Conservation (phyloP, 2,888 invertebrate genomes). For the Standfussiana lucernea region DNA sequence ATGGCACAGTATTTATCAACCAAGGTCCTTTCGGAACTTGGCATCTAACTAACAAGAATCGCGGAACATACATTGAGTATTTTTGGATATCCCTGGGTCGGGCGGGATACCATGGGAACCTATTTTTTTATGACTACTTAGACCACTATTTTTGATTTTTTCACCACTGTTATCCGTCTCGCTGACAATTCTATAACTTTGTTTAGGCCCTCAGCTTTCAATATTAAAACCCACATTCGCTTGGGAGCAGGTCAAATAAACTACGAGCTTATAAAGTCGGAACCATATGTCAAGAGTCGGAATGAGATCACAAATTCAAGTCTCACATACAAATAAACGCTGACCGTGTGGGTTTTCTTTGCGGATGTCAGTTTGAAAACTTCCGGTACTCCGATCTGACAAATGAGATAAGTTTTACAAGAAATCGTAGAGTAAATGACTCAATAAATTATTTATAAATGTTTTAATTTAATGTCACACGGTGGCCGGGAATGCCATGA, state of each 20-base stretch:
- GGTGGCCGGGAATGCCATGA: neutral
- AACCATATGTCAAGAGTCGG: neutral
- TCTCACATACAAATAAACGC: constrained; percentile 28
- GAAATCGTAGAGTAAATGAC: constrained; percentile 30
- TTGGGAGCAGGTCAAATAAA: neutral
- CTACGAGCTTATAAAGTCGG: neutral
- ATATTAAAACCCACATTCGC: neutral
- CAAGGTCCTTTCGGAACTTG: too few species aligned
- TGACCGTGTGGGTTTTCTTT: constrained; percentile 40
- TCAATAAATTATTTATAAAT: neutral
- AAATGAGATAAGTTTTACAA: constrained; percentile 3
- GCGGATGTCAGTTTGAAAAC: constrained; percentile 27
- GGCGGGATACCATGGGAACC: too few species aligned
- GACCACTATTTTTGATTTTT: too few species aligned
- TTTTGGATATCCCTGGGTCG: too few species aligned
- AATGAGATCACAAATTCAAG: constrained; percentile 34
- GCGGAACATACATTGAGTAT: too few species aligned
- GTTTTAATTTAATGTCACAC: neutral
- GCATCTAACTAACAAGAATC: too few species aligned
- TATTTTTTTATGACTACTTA: too few species aligned
- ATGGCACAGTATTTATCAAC: too few species aligned
- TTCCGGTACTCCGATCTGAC: constrained; percentile 24
- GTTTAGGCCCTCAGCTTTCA: neutral
- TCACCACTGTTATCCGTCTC: too few species aligned
- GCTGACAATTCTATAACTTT: neutral